Evolutionary conservation across 2,888 invertebrate genomes (phyloP), one percentile per base, ranked within the genome.

Genomic region (Scaeva pyrastri): DNA sequence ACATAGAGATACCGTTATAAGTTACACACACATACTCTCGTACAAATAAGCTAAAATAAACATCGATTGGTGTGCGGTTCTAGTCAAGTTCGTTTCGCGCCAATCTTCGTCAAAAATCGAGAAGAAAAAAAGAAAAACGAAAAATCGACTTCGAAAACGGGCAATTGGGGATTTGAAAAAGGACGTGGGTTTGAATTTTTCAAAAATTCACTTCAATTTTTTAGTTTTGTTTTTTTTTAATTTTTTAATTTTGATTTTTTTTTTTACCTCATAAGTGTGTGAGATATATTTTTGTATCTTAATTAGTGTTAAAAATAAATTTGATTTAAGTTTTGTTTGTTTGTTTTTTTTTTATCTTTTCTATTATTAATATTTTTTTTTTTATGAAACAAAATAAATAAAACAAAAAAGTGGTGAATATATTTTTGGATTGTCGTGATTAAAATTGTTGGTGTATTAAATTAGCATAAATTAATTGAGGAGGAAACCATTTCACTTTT

Each of bases 81-180:
- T 85, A 85, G 85, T 85, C 85, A 85, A 77, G 76, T 85, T 85
- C 73, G 80, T 80, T 80, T 76, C 62, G 66, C 80, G 52, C 80
- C 75, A 76, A 58, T 75, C 43, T 56, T 83, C 39, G n/a, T 31
- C n/a, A 23, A 55, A 55, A 21, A 60, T 41, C 0, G n/a, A n/a
- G n/a, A n/a, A n/a, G n/a, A n/a, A n/a, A n/a, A n/a, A 60, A 66
- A 50, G 39, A 36, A 31, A n/a, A 75, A 41, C 74, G 12, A 45
- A 45, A 50, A 11, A 16, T 23, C 12, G 60, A n/a, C n/a, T n/a
- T n/a, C n/a, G 31, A 31, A 31, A 31, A 31, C 8, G 31, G 31
- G 31, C 31, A 31, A 31, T 31, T 31, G 31, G 19, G n/a, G 36
- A 36, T 12, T 12, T 0, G 14, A 19, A 39, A 50, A 12, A n/a